These are phyloP conservation scores for Drosophila ironensis DNA, from an alignment of 1,140 invertebrate species.

Conservation along the genomic window DNA sequence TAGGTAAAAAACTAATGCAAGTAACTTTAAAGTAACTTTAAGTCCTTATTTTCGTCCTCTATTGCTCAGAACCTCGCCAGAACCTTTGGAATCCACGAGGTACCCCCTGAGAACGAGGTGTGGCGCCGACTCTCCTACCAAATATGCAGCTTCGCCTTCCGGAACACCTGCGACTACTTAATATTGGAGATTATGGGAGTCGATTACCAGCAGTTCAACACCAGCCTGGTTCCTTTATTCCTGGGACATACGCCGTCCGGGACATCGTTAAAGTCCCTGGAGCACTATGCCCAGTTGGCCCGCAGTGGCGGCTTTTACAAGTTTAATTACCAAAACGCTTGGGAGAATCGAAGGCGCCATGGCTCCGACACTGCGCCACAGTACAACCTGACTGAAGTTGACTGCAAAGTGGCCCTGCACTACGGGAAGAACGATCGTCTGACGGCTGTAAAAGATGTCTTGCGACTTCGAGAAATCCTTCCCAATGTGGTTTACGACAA, in stretches of 20 bases:
- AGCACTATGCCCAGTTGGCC: constrained; percentile 42
- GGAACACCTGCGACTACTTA: constrained; percentile 83
- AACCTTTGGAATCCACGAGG: constrained; percentile 53
- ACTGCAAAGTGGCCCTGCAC: constrained; percentile 60
- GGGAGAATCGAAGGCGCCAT: constrained; percentile 22
- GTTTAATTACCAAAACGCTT: constrained; percentile 21
- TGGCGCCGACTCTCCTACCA: constrained; percentile 31
- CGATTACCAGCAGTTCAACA: constrained; percentile 82
- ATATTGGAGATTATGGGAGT: constrained; percentile 83
- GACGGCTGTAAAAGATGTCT: constrained; percentile 48
- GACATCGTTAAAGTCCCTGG: constrained; percentile 32
- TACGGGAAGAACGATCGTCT: constrained; percentile 55
- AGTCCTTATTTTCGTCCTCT: background rate
- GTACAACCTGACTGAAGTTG: constrained; percentile 48
- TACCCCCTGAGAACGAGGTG: constrained; percentile 48
- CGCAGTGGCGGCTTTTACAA: constrained; percentile 49
- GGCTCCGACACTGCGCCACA: constrained; percentile 24
- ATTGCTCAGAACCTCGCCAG: constrained; percentile 17
- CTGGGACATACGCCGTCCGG: constrained; percentile 32
- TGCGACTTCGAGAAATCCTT: constrained; percentile 74
- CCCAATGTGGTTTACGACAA: constrained; percentile 81
- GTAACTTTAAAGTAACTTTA: background rate
- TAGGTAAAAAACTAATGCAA: background rate
- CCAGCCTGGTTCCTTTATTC: constrained; percentile 6
- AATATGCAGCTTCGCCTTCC: constrained; percentile 34